Base-by-base conservation (phyloP, 2,797 vertebrate genomes). In the Hozukius guyotensis region DNA sequence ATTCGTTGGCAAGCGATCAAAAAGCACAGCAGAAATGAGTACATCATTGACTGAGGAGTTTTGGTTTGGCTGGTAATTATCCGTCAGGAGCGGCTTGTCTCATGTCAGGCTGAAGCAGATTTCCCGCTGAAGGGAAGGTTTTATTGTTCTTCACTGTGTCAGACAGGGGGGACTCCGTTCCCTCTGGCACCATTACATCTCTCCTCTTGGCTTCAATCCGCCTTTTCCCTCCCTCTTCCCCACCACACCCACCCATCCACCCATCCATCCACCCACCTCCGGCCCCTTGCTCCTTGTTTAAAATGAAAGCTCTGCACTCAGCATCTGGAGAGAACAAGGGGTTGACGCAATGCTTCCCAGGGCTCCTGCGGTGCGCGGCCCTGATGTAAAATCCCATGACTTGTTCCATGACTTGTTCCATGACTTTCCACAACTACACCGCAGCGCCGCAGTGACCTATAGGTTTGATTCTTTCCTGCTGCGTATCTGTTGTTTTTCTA, bases 281-380 rank as follows among this genome's bases (percentile, higher is more conserved):
- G 31, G 84, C 80, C 82, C 78, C 81, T 78, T 66, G 75, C 77
- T 82, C 82, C 85, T 84, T 53, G 7, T 91, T 86, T 85, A 85
- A 92, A 94, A 69, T 77, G 61, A 93, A 94, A 92, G 85, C 83
- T 77, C 85, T 77, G 53, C 86, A 79, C 86, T 92, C 90, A 92
- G 92, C 93, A 95, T 94, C 92, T 93, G 91, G 89, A 92, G 71
- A 81, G 87, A 93, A 87, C 83, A 65, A 75, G 84, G 46, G 91
- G 80, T 84, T 95, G 94, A 95, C 80, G 93, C 81, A 86, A 87
- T 80, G 81, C 78, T 90, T 87, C 83, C 69, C 75, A 72, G 82
- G 81, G 76, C 79, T 85, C 83, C 84, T 73, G 84, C 1, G 5
- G 80, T 32, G 74, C 56, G 18, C 6, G 10, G 53, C 52, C 64